Conservation (phyloP, 2,888 invertebrate species). For the Mycalesis mineus region DNA sequence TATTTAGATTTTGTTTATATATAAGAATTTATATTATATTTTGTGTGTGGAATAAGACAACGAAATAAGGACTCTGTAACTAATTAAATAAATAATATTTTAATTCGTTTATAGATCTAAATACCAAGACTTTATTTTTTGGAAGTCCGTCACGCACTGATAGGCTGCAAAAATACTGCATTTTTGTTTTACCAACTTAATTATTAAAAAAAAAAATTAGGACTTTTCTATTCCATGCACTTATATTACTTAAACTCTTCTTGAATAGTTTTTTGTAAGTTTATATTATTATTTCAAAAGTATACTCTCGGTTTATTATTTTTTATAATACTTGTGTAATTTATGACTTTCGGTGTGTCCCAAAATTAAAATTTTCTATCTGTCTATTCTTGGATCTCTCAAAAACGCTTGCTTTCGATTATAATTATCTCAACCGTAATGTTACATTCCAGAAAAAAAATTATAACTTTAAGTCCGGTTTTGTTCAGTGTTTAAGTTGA, state of each 20-base stretch:
- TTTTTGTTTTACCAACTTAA: no score
- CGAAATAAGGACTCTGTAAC: not conserved
- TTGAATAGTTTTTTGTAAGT: constrained; percentile 33
- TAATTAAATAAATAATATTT: not conserved
- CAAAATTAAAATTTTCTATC: constrained; percentile 12
- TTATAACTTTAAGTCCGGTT: constrained; percentile 54
- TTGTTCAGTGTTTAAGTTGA: constrained; percentile 20
- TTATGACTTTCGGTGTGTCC: not conserved
- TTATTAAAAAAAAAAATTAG: no score
- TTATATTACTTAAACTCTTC: not conserved
- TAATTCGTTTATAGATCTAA: no score
- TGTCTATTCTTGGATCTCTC: constrained; percentile 50
- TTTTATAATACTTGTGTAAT: not conserved
- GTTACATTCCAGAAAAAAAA: constrained; percentile 68
- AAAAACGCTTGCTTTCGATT: constrained; percentile 48
- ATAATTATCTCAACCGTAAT: constrained; percentile 68
- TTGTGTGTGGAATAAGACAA: not conserved
- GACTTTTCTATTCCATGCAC: not conserved
- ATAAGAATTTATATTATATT: constrained; percentile 32
- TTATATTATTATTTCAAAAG: constrained; percentile 35
- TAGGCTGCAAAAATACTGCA: no score
- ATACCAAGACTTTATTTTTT: no score
- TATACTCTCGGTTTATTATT: constrained; percentile 19
- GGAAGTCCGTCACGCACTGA: no score
- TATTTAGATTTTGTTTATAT: constrained; percentile 38